Percentiles rank a stretch among this genome's conserved stretches.
phyloP scores from a whole-genome alignment of 2,888 invertebrate genomes.

The Iselma pallidipennis region DNA sequence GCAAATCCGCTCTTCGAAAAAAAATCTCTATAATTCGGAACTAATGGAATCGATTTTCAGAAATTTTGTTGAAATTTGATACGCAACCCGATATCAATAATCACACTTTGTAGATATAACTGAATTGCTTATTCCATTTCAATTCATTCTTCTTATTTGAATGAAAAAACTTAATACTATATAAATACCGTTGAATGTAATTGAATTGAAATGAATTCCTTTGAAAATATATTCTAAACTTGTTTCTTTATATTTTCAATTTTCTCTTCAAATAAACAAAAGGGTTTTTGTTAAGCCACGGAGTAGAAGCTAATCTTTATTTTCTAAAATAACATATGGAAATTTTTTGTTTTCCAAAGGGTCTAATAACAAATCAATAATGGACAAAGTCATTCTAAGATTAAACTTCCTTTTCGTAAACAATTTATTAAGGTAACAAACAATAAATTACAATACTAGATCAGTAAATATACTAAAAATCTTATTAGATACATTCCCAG shows the following conservation, averaged over 20 bases:
- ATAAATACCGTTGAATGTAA: not conserved
- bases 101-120: not conserved
- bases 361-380: not conserved
- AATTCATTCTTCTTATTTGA: not conserved
- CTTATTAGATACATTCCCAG: conserved; percentile 41
- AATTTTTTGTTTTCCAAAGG: not conserved
- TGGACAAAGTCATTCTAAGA: not conserved
- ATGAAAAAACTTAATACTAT: not conserved
- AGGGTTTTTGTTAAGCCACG: not conserved
- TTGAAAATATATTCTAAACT: not conserved
- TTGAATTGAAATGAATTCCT: not conserved
- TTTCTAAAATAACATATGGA: not conserved
- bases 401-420: not conserved
- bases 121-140: not conserved
- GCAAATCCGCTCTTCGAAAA: no score
- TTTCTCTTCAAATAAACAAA: not conserved
- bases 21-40: no score
- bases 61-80: not conserved
- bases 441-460: conserved; percentile 7
- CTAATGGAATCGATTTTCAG: no score
- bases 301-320: not conserved
- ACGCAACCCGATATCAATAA: not conserved
- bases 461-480: conserved; percentile 46
- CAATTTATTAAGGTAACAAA: not conserved
- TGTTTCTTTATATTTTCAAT: not conserved